phyloP scores from a whole-genome alignment of 2,888 invertebrate species.

The Petrophora chlorosata region DNA sequence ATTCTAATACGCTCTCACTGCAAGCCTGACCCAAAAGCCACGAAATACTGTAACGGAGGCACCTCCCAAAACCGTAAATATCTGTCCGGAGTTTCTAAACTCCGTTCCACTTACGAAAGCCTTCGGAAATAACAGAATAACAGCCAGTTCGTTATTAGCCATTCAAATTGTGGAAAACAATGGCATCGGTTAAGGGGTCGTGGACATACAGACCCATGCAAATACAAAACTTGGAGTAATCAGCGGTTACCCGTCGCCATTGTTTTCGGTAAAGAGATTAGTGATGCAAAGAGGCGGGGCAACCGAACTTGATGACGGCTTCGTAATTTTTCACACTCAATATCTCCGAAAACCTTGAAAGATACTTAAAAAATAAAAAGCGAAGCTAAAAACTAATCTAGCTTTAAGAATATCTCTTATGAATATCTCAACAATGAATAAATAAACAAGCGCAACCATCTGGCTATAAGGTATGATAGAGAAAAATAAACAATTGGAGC shows the following conservation, averaged over 20 bases:
- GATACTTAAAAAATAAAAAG: neutral
- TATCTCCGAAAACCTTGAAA: constrained; percentile 5
- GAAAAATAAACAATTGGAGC: constrained; percentile 29
- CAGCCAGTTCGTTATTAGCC: constrained; percentile 65
- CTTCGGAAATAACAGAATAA: constrained; percentile 52
- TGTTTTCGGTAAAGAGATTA: constrained; percentile 63
- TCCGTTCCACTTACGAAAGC: constrained; percentile 73
- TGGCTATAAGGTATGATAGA: no score
- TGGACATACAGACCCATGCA: constrained; percentile 62
- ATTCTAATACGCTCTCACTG: constrained; percentile 30
- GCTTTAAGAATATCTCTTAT: no score
- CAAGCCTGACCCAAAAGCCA: constrained; percentile 42
- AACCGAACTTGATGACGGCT: constrained; percentile 33
- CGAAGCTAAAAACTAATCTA: constrained; percentile 18
- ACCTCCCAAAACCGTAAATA: constrained; percentile 56
- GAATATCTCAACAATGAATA: no score
- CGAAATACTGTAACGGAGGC: constrained; percentile 41
- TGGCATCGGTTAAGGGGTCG: constrained; percentile 69
- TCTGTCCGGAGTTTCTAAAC: constrained; percentile 59
- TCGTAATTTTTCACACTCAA: constrained; percentile 26
- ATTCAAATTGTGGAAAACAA: constrained; percentile 73
- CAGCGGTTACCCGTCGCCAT: constrained; percentile 52
- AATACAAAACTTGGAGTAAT: constrained; percentile 60
- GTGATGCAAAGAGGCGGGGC: constrained; percentile 45
- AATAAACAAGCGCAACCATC: no score